phyloP scores from a whole-genome alignment of 1,140 invertebrate species.

The Drosophila kohkoa region DNA sequence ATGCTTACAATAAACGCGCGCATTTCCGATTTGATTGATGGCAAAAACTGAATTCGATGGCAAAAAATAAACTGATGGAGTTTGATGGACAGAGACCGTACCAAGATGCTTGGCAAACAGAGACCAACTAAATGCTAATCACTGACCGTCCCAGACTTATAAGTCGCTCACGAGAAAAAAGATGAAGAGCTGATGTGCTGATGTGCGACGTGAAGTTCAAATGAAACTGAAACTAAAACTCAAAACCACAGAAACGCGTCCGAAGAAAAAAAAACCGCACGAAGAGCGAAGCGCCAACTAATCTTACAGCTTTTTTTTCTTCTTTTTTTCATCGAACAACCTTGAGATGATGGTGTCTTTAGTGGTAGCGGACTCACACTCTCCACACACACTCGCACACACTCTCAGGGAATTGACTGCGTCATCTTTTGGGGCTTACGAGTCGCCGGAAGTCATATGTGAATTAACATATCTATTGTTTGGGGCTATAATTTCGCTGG shows the following conservation, averaged over 20 bases:
- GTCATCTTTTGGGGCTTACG: constrained; percentile 44
- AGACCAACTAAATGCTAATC: constrained; percentile 84
- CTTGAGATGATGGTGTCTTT: constrained; percentile 61
- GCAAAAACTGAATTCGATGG: constrained; percentile 7
- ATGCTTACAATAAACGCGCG: constrained; percentile 76
- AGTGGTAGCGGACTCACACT: constrained; percentile 48
- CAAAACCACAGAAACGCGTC: constrained; percentile 38
- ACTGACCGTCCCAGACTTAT: constrained; percentile 69
- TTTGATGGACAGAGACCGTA: constrained; percentile 26
- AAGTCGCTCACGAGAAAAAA: constrained; percentile 41
- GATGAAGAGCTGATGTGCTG: constrained; percentile 22
- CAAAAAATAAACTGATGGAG: neutral
- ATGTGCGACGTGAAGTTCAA: constrained; percentile 59
- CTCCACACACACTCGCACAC: constrained; percentile 37
- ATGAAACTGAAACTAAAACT: constrained; percentile 62
- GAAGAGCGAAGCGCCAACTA: constrained; percentile 39
- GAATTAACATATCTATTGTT: constrained; percentile 52
- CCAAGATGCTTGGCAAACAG: constrained; percentile 69
- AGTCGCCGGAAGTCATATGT: constrained; percentile 67
- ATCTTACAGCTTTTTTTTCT: constrained; percentile 19
- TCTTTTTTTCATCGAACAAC: constrained; percentile 53
- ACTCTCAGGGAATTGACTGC: constrained; percentile 47
- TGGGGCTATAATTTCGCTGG: constrained; percentile 48
- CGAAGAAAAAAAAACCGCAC: constrained; percentile 38
- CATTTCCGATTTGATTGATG: constrained; percentile 57